A percentile compares a stretch with the other conserved stretches of the same genome.
Evolutionary conservation across 2,113 vertebrate genomes (phyloP).

Genomic region (Plecturocebus donacophilus): DNA sequence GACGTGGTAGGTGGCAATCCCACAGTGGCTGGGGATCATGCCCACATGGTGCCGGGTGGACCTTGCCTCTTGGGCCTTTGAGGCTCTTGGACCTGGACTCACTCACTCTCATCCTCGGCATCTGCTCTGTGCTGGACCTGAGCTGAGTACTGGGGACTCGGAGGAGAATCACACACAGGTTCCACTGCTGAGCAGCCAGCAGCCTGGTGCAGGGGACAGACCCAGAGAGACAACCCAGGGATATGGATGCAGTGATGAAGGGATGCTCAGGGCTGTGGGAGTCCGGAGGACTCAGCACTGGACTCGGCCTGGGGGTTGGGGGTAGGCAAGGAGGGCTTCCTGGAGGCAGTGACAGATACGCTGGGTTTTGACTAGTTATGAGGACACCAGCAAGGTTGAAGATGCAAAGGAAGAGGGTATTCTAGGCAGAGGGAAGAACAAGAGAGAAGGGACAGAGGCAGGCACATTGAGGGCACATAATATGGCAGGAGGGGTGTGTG

Average conservation of each 20-base stretch:
- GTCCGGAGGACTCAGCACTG: no score
- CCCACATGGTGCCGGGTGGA: rapidly evolving
- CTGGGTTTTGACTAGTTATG: background rate
- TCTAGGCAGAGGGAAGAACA: background rate
- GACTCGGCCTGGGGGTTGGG: no score
- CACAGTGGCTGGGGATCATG: rapidly evolving
- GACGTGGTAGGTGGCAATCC: slow-evolving; percentile 36
- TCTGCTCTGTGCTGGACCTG: background rate
- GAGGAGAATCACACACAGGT: background rate
- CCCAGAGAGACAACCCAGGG: background rate
- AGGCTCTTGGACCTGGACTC: rapidly evolving
- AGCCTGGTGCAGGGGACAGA: background rate
- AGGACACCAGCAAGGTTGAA: background rate
- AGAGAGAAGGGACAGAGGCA: background rate
- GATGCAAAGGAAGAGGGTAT: background rate
- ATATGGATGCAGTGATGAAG: background rate
- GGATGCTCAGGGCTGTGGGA: background rate
- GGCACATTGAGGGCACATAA: rapidly evolving
- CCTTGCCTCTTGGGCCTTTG: rapidly evolving
- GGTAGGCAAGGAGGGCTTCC: background rate
- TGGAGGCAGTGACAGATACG: background rate
- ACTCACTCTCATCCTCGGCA: rapidly evolving
- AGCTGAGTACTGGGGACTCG: background rate
- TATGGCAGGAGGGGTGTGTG: background rate
- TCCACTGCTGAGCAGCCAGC: rapidly evolving